These are phyloP conservation scores for Galerucella calmariensis DNA, from an alignment of 2,888 invertebrate genomes.

Conservation along the genomic window DNA sequence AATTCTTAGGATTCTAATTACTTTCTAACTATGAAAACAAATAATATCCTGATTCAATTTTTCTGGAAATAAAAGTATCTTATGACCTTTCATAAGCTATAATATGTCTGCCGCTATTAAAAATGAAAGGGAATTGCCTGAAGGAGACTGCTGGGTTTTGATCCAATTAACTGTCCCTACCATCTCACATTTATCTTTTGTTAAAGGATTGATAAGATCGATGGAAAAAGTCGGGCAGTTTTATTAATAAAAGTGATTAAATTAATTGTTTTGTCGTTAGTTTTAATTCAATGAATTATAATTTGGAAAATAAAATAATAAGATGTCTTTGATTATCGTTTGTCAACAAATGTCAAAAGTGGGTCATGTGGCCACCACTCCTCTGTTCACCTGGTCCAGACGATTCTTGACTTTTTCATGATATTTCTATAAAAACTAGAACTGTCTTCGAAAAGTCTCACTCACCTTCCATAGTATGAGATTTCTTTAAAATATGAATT, in stretches of 20 bases:
- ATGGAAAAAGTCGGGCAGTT: neutral
- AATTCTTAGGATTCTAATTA: neutral
- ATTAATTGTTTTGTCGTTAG: neutral
- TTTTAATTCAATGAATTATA: no score
- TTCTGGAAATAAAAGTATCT: neutral
- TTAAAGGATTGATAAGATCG: neutral
- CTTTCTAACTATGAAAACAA: neutral
- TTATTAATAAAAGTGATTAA: neutral
- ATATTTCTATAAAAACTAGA: no score
- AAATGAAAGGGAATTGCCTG: conserved; percentile 8
- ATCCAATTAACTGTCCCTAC: conserved; percentile 2
- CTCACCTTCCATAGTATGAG: no score
- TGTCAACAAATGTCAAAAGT: no score
- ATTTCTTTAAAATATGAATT: no score
- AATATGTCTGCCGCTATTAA: conserved; percentile 4
- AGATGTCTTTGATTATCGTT: no score
- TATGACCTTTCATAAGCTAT: conserved; percentile 4
- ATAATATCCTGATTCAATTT: neutral
- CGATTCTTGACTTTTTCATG: no score
- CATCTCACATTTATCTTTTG: conserved; percentile 1
- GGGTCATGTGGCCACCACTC: no score
- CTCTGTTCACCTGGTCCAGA: no score
- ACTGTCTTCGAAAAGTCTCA: no score
- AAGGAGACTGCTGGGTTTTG: neutral
- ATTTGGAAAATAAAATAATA: no score